Evolutionary conservation across 2,797 vertebrate species (phyloP).

Genomic region (Gorsachius magnificus): DNA sequence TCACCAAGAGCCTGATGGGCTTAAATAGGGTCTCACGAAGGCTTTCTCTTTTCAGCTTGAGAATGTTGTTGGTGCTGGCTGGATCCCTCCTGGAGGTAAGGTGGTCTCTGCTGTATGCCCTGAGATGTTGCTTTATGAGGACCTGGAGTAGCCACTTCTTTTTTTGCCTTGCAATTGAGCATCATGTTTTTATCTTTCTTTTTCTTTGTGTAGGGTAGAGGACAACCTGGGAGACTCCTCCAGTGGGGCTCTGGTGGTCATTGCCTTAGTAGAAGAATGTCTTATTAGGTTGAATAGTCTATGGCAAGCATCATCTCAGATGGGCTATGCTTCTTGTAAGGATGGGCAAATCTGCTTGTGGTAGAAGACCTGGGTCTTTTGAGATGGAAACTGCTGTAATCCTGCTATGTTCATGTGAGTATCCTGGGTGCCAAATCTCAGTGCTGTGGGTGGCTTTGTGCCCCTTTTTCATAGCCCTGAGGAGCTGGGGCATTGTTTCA

Average conservation of each 20-base stretch:
- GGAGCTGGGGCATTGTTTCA: background rate
- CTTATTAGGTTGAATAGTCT: background rate
- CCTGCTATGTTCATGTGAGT: background rate
- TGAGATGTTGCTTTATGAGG: background rate
- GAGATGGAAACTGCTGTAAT: background rate
- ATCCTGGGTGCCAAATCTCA: background rate
- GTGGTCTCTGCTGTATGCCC: accelerated
- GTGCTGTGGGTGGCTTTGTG: background rate
- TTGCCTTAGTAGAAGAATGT: background rate
- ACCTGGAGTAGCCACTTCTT: background rate
- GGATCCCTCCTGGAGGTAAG: background rate
- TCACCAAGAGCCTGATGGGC: background rate
- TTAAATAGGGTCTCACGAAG: background rate
- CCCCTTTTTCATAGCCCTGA: background rate
- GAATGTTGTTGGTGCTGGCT: background rate
- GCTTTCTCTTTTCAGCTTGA: accelerated
- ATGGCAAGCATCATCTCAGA: background rate
- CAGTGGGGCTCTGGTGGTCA: background rate
- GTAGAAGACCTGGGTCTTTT: background rate
- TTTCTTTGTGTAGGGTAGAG: background rate
- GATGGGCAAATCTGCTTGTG: background rate
- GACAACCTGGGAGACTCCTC: background rate
- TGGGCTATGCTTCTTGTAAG: background rate
- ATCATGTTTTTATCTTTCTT: background rate
- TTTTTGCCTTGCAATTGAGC: background rate